Base-by-base conservation (phyloP, 2,888 invertebrate species). In the Homarus gammarus region DNA sequence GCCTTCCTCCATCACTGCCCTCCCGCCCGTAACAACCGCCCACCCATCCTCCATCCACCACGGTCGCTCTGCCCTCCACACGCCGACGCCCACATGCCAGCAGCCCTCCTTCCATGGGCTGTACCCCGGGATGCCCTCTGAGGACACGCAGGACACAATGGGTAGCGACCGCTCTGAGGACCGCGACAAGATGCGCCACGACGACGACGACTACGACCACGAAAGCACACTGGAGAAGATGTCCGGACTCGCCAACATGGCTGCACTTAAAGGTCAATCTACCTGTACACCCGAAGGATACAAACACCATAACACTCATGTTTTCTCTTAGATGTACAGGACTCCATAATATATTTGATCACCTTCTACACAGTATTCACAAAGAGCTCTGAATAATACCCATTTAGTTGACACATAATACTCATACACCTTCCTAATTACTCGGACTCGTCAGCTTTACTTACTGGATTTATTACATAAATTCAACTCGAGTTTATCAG, bases 221-320 rank as follows among this genome's bases (percentile, higher is more conserved):
- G 88, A 88, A 40, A 77, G 49, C 77, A 91, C 91, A 22, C 86
- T 91, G 33, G 91, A 91, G 68, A 91, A 91, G 75, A 91, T 91
- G 87, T 91, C 91, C 27, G 91, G 91, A 18, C 86, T 91, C 40
- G 91, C 91, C 40, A 91, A 91, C 70, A 91, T 91, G 91, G 91
- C 91, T 27, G 91, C 91, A 44, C 91, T 91, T 10, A 91, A 91
- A 91, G 90, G 91, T 91, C 22, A 40, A 61, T 36, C 44, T 22
- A 22, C 33, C 31, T n/a, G n/a, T n/a, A n/a, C n/a, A n/a, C n/a
- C n/a, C n/a, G n/a, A n/a, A n/a, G n/a, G n/a, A n/a, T n/a, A n/a
- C n/a, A n/a, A n/a, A n/a, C n/a, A n/a, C n/a, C n/a, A n/a, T n/a
- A n/a, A n/a, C n/a, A n/a, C n/a, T n/a, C n/a, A n/a, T n/a, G n/a